These are phyloP conservation scores for Chionis minor DNA, from an alignment of 2,113 vertebrate species.

Conservation along the genomic window DNA sequence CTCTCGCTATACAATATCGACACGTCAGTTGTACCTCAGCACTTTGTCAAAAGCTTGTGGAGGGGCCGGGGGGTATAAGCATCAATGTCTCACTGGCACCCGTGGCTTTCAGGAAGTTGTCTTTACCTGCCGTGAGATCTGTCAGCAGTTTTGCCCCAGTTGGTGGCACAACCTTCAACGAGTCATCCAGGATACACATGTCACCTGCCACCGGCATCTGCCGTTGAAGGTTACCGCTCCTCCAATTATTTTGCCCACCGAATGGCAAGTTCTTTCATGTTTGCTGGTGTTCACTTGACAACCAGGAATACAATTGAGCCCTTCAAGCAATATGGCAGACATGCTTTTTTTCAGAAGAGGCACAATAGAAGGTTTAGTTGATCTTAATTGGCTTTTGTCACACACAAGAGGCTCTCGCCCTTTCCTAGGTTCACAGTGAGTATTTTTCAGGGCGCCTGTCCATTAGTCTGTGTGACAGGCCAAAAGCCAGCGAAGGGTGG, in stretches of 20 bases:
- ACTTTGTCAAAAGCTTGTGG: not conserved
- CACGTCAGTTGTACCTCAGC: not conserved
- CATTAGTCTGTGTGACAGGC: slow-evolving; percentile 20
- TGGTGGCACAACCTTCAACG: not conserved
- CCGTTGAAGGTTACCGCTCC: not conserved
- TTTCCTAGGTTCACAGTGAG: not conserved
- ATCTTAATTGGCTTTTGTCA: slow-evolving; percentile 45
- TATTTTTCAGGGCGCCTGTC: not conserved
- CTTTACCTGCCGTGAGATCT: not conserved
- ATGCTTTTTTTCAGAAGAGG: not conserved
- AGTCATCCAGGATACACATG: not conserved
- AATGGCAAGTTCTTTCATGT: not conserved
- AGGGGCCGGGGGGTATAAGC: not conserved
- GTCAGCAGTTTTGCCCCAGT: not conserved
- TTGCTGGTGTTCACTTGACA: not conserved
- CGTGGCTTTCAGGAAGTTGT: not conserved
- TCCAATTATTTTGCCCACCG: not conserved
- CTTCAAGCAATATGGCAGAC: not conserved
- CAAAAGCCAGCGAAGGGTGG: slow-evolving; percentile 38
- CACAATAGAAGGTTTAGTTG: not conserved
- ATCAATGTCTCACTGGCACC: not conserved
- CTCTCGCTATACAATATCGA: not conserved
- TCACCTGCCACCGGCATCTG: not conserved
- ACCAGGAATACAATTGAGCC: not conserved
- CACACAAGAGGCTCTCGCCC: not conserved